A percentile compares a stretch with the other conserved stretches of the same genome.
These are phyloP conservation scores for Melanotaenia boesemani DNA, from an alignment of 2,797 vertebrate genomes.

Conservation along the genomic window DNA sequence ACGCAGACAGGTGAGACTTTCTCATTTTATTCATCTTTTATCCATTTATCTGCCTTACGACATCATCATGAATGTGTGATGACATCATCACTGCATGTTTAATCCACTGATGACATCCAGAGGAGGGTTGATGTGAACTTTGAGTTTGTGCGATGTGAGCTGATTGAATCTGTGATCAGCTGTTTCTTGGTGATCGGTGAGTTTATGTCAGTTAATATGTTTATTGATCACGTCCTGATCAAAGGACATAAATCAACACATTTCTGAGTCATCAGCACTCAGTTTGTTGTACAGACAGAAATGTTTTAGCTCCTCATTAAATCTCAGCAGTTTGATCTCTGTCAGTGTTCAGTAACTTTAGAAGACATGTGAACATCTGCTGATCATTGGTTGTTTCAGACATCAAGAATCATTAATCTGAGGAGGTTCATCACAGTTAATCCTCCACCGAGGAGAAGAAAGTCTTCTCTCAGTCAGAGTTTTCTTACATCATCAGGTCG, in stretches of 20 bases:
- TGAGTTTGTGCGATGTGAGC: background rate
- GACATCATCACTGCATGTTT: slow-evolving; percentile 13
- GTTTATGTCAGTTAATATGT: background rate
- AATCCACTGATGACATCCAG: background rate
- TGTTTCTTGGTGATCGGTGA: no score
- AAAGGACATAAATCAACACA: background rate
- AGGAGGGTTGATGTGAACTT: background rate
- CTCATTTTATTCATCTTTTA: background rate
- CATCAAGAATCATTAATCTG: no score
- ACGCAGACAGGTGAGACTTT: slow-evolving; percentile 33
- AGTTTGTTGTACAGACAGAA: background rate
- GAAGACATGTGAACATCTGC: no score
- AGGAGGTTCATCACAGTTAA: no score
- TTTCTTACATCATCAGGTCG: no score
- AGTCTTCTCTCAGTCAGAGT: no score
- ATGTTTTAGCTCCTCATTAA: no score
- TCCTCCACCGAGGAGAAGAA: no score
- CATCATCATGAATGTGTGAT: slow-evolving; percentile 11
- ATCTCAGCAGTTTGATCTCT: background rate
- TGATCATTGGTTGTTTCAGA: no score
- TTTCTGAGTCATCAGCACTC: background rate
- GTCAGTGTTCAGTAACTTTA: background rate
- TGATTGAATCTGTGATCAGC: background rate
- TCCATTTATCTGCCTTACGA: background rate
- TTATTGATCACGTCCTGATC: background rate